A percentile compares a stretch with the other conserved stretches of the same genome.
Evolutionary conservation across 2,113 vertebrate genomes (phyloP).

Genomic region (Pampusana beccarii): DNA sequence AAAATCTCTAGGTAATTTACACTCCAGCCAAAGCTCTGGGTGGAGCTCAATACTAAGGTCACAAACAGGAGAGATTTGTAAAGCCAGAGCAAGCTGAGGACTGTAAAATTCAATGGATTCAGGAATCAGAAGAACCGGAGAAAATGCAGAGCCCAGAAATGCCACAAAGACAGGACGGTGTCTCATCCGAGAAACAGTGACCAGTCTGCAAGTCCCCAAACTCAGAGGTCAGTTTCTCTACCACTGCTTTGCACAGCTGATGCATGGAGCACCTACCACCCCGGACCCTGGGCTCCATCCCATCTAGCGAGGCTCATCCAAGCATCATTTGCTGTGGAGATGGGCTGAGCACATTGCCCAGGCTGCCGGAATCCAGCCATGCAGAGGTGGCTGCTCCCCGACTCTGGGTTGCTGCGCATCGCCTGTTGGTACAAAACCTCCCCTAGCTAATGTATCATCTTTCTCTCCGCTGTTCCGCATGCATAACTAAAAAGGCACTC

Average conservation of each 20-base stretch:
- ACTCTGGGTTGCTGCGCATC: background rate
- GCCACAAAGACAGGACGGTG: background rate
- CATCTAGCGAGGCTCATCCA: background rate
- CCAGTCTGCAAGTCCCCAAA: background rate
- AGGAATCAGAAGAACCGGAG: background rate
- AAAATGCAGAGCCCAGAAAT: background rate
- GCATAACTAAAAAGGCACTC: background rate
- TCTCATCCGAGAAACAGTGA: background rate
- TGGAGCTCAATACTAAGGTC: background rate
- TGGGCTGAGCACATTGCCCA: background rate
- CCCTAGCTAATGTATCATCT: fast-evolving
- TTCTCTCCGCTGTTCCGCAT: background rate
- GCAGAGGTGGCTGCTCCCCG: background rate
- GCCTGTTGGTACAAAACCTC: background rate
- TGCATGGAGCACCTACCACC: fast-evolving
- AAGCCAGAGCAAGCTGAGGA: background rate
- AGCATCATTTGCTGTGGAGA: background rate
- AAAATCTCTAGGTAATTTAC: background rate
- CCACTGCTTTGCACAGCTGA: background rate
- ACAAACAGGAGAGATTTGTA: background rate
- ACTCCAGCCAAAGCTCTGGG: background rate
- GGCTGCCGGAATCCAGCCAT: background rate
- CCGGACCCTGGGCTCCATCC: background rate
- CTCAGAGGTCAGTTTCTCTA: background rate
- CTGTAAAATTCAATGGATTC: background rate